Conservation (phyloP, 1,140 invertebrate genomes). For the Callitettix versicolor region DNA sequence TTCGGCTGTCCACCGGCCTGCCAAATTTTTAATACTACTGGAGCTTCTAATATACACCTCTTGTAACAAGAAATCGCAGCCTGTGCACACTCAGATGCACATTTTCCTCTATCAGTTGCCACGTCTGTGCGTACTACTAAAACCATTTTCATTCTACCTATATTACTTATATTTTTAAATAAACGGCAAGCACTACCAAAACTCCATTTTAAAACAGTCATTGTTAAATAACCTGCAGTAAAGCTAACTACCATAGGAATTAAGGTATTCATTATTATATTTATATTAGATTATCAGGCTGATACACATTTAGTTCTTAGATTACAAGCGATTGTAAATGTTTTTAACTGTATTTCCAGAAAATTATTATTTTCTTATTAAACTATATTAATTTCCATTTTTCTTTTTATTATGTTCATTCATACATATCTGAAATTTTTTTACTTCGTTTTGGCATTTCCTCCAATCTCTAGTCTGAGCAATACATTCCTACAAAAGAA, state of each 20-base stretch:
- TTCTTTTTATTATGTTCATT: conserved; percentile 35
- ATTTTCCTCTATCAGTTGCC: conserved; percentile 90
- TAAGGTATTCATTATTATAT: no score
- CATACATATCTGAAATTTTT: conserved; percentile 71
- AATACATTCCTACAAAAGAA: conserved; percentile 69
- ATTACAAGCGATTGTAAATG: no score
- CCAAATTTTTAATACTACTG: conserved; percentile 60
- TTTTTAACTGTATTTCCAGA: no score
- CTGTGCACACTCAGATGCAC: conserved; percentile 85
- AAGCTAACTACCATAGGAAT: no score
- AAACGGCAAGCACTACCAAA: no score
- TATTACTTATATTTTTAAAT: no score
- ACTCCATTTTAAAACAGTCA: no score
- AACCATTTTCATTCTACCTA: conserved; percentile 52
- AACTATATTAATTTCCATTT: no score
- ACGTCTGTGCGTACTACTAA: conserved; percentile 80
- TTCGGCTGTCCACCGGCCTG: conserved; percentile 68
- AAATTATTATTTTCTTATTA: no score
- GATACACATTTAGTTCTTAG: no score
- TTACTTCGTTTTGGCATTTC: conserved; percentile 71
- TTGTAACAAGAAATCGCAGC: conserved; percentile 73
- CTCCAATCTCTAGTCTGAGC: conserved; percentile 81
- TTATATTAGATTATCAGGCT: no score
- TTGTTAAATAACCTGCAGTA: no score
- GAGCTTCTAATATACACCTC: conserved; percentile 47